Evolutionary conservation across 2,113 vertebrate species (phyloP).

Genomic region (Serinus canaria): DNA sequence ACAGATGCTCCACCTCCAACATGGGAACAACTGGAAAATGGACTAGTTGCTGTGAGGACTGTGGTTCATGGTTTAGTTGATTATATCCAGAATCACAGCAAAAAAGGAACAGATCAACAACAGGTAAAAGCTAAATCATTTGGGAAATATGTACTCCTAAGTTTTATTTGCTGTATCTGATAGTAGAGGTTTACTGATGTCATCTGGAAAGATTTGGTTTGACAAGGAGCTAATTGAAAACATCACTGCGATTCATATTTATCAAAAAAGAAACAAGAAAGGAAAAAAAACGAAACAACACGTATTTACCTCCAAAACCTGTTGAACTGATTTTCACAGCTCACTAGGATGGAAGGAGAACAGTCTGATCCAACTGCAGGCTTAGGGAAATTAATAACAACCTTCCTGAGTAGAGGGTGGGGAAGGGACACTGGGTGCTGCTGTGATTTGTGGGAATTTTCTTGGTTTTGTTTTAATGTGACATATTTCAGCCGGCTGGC

Average conservation of each 20-base stretch:
- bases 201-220: neutral
- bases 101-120: slow-evolving; percentile 96
- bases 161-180: neutral
- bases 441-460: neutral
- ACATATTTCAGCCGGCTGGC: neutral
- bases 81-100: slow-evolving; percentile 99
- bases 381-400: neutral
- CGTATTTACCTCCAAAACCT: rapidly evolving
- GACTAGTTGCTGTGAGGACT: slow-evolving; percentile 95
- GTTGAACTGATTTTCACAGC: neutral
- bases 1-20: slow-evolving; percentile 94
- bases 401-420: neutral
- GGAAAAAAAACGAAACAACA: rapidly evolving
- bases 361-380: neutral
- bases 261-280: neutral
- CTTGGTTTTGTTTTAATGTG: neutral
- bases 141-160: neutral
- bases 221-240: neutral
- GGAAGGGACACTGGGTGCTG: neutral
- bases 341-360: neutral
- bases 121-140: slow-evolving; percentile 76
- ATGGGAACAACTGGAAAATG: slow-evolving; percentile 97
- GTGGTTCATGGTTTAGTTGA: slow-evolving; percentile 97
- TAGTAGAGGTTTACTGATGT: neutral
- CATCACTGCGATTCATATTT: neutral